Evolutionary conservation across 2,888 invertebrate genomes (phyloP), one percentile per base, ranked within the genome.

Genomic region (Oscheius myriophilus): DNA sequence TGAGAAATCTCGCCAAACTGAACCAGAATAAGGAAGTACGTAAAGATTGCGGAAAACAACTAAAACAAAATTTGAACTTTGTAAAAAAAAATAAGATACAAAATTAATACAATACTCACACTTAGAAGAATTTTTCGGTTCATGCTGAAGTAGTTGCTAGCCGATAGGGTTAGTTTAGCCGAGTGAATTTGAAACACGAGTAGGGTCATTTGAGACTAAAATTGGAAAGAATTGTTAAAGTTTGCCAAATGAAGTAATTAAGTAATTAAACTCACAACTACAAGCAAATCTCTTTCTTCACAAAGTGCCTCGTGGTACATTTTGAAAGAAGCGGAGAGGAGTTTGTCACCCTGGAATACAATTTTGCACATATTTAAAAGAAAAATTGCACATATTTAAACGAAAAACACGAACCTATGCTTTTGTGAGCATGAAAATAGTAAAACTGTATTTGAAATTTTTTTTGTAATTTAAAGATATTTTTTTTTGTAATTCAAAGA

Each of bases 231-330:
- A n/a, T n/a, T n/a, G n/a, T n/a, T n/a, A n/a, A n/a, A n/a, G n/a
- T n/a, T n/a, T n/a, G n/a, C n/a, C n/a, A n/a, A n/a, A n/a, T n/a
- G n/a, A 57, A 39, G 21, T 23, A 23, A n/a, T n/a, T n/a, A n/a
- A n/a, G n/a, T n/a, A n/a, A n/a, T n/a, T n/a, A 16, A 12, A 52
- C 72, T 49, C 25, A 78, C 78, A 67, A 78, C 33, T 25, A 78
- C 76, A 45, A 76, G 73, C 7, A 72, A 62, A 51, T 78, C 78
- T 41, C 78, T 46, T 25, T 76, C 78, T 59, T 78, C 78, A 42
- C 73, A 75, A 49, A 78, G 74, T 0, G 78, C 76, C 39, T 78
- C 76, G 39, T 78, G 78, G 63, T 78, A 78, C 78, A 78, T 78
- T 33, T 73, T 71, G 73, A 78, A 78, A 2, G 72, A 78, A 2